Conservation (phyloP, 2,888 invertebrate species). For the Eretmocerus hayati region DNA sequence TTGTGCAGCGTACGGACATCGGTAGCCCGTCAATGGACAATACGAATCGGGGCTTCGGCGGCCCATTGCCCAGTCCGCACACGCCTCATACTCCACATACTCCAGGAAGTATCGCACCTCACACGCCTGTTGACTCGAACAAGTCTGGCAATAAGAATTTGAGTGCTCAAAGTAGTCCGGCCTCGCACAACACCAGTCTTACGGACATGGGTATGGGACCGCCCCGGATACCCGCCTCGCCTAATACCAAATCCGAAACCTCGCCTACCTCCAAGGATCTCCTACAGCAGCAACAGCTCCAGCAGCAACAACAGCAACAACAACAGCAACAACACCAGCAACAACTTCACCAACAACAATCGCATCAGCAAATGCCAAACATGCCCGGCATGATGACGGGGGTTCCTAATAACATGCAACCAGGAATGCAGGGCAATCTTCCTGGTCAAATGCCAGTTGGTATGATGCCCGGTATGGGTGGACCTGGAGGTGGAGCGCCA, state of each 20-base stretch:
- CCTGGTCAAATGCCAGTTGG: constrained; percentile 19
- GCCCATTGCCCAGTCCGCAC: constrained; percentile 43
- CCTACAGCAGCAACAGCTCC: constrained; percentile 30
- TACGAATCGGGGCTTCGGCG: constrained; percentile 40
- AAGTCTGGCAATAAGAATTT: constrained; percentile 39
- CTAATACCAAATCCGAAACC: constrained; percentile 43
- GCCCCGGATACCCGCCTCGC: constrained; percentile 42
- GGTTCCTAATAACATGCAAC: constrained; percentile 30
- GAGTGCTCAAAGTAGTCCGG: constrained; percentile 44
- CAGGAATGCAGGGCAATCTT: constrained; percentile 29
- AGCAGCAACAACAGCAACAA: constrained; percentile 30
- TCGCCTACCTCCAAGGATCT: constrained; percentile 41
- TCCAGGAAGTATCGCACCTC: constrained; percentile 41
- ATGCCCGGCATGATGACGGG: constrained; percentile 26
- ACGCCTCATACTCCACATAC: constrained; percentile 45
- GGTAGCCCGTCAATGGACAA: constrained; percentile 45
- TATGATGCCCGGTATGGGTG: constrained; percentile 30
- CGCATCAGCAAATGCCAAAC: background rate
- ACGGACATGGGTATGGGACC: constrained; percentile 36
- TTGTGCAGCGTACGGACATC: constrained; percentile 38
- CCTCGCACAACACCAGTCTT: constrained; percentile 38
- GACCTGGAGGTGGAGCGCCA: constrained; percentile 27
- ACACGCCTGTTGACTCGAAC: constrained; percentile 39
- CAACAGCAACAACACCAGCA: constrained; percentile 31
- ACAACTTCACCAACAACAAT: constrained; percentile 8